These are phyloP conservation scores for Lysandra coridon DNA, from an alignment of 2,888 invertebrate genomes.

Conservation along the genomic window DNA sequence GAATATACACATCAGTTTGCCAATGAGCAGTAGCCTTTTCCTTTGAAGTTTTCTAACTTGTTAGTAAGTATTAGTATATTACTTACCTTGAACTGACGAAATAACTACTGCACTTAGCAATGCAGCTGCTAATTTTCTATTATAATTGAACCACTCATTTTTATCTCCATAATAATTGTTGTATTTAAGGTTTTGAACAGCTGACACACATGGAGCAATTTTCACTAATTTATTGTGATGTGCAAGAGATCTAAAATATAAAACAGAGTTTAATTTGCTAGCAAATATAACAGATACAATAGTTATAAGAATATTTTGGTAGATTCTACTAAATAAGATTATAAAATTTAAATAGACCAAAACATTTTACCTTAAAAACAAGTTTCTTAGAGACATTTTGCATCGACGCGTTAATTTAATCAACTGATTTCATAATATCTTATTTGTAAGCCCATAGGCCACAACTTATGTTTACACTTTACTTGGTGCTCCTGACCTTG, in stretches of 20 bases:
- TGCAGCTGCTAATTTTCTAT: slow-evolving; percentile 44
- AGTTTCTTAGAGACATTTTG: slow-evolving; percentile 50
- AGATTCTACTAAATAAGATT: not conserved
- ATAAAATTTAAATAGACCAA: not conserved
- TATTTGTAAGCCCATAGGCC: not conserved
- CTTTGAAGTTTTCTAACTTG: not conserved
- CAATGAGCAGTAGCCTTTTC: not conserved
- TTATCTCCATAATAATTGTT: slow-evolving; percentile 42
- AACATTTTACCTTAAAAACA: slow-evolving; percentile 45
- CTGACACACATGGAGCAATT: slow-evolving; percentile 44
- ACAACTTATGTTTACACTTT: not conserved
- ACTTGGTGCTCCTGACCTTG: slow-evolving; percentile 26
- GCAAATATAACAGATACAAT: no score
- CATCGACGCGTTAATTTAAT: not conserved
- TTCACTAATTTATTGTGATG: slow-evolving; percentile 48
- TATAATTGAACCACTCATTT: slow-evolving; percentile 39
- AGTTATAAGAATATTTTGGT: not conserved
- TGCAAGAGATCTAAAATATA: slow-evolving; percentile 48
- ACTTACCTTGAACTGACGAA: slow-evolving; percentile 54
- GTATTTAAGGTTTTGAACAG: slow-evolving; percentile 44
- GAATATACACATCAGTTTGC: not conserved
- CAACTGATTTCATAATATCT: not conserved
- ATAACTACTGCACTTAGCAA: slow-evolving; percentile 58
- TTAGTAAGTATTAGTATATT: slow-evolving; percentile 24
- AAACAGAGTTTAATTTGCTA: not conserved